A percentile compares a stretch with the other conserved stretches of the same genome.
Evolutionary conservation across 2,888 invertebrate genomes (phyloP).

Genomic region (Cybosia mesomella): DNA sequence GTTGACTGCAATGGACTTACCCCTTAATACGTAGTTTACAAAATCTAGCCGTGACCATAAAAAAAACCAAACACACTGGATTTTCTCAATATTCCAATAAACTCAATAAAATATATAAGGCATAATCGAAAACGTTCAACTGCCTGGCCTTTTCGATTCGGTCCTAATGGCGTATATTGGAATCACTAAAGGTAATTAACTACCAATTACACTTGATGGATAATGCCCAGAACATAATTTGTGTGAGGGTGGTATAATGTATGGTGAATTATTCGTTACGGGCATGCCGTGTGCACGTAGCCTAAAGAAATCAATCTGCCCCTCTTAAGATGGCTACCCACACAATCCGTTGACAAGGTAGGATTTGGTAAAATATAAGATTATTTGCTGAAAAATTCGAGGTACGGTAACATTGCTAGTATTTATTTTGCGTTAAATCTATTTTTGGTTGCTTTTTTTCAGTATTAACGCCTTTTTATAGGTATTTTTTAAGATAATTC

Average conservation of each 20-base stretch:
- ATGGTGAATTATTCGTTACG: neutral
- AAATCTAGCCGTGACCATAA: too few relatives aligned
- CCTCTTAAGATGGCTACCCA: conserved; percentile 10
- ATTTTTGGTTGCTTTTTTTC: neutral
- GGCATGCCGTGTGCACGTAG: neutral
- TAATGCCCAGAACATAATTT: conserved; percentile 7
- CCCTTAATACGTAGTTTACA: too few relatives aligned
- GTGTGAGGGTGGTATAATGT: neutral
- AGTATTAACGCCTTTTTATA: neutral
- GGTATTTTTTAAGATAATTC: neutral
- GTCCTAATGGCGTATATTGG: neutral
- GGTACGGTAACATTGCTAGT: neutral
- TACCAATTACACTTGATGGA: conserved; percentile 4
- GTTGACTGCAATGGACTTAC: too few relatives aligned
- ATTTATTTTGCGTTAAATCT: neutral
- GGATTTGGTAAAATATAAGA: conserved; percentile 10
- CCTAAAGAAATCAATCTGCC: conserved; percentile 13
- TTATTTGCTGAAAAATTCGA: conserved; percentile 5
- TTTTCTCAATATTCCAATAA: neutral
- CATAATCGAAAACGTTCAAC: neutral
- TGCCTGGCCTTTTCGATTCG: neutral
- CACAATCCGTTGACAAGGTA: conserved; percentile 12
- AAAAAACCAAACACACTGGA: too few relatives aligned
- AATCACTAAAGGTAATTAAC: neutral
- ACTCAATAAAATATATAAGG: neutral